Evolutionary conservation across 1,140 invertebrate genomes (phyloP).

Genomic region (Druon quercuslanigerum): DNA sequence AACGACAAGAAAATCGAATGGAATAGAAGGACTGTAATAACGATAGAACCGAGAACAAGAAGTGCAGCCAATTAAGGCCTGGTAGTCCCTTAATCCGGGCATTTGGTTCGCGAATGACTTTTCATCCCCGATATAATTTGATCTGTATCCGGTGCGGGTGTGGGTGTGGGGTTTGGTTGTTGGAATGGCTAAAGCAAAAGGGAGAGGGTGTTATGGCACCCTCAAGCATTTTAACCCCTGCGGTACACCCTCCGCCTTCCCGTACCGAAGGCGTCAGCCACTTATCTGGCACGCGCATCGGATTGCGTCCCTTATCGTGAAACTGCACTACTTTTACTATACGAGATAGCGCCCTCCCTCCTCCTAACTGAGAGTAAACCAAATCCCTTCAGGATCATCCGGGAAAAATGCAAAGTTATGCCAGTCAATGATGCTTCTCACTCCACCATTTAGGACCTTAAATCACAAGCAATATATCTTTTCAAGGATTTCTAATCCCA

Average conservation of each 20-base stretch:
- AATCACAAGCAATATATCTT: neutral
- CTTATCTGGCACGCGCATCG: constrained; percentile 77
- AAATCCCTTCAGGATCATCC: constrained; percentile 59
- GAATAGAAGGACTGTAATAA: constrained; percentile 19
- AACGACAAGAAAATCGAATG: constrained; percentile 7
- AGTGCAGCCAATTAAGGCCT: constrained; percentile 48
- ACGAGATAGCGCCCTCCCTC: constrained; percentile 51
- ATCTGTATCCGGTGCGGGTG: constrained; percentile 48
- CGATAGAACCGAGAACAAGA: constrained; percentile 28
- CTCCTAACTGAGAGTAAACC: constrained; percentile 54
- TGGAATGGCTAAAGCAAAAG: constrained; percentile 51
- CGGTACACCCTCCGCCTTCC: constrained; percentile 48
- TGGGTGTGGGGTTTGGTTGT: constrained; percentile 51
- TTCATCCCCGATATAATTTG: constrained; percentile 67
- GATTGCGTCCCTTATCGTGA: constrained; percentile 75
- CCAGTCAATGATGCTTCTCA: constrained; percentile 28
- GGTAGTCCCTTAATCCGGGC: constrained; percentile 63
- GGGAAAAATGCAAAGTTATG: constrained; percentile 56
- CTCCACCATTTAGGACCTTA: neutral
- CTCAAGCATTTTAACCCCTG: constrained; percentile 60
- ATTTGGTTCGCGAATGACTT: constrained; percentile 70
- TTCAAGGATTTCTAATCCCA: neutral
- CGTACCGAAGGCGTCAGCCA: constrained; percentile 69
- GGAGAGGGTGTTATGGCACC: constrained; percentile 60
- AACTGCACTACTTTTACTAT: constrained; percentile 72